Conservation (phyloP, 1,140 invertebrate species). For the Panagrolaimus sp. region DNA sequence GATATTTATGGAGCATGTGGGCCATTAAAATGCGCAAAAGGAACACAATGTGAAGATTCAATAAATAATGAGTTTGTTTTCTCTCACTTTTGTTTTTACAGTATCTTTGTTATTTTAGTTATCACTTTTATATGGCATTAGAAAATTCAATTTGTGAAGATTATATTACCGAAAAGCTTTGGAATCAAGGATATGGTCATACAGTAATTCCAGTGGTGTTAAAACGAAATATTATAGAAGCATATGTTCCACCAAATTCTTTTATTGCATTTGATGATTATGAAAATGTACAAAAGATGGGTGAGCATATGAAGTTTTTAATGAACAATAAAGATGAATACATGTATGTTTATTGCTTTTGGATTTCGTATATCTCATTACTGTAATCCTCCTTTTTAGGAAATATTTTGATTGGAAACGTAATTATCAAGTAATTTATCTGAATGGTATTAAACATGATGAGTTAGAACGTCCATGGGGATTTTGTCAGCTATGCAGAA, state of each 20-base stretch:
- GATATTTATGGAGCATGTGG: constrained; percentile 12
- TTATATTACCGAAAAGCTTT: constrained; percentile 59
- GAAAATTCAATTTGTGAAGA: constrained; percentile 65
- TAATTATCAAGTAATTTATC: constrained; percentile 43
- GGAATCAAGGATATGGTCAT: constrained; percentile 46
- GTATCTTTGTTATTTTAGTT: background rate
- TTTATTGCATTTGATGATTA: constrained; percentile 56
- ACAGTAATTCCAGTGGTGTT: constrained; percentile 49
- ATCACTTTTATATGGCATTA: constrained; percentile 72
- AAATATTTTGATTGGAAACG: constrained; percentile 50
- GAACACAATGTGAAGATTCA: background rate
- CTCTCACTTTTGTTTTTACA: too few species aligned
- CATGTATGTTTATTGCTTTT: constrained; percentile 25
- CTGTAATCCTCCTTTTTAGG: constrained; percentile 26
- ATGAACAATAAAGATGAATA: constrained; percentile 47
- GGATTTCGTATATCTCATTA: background rate
- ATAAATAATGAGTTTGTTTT: background rate
- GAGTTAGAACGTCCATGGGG: constrained; percentile 48
- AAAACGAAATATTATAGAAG: constrained; percentile 44
- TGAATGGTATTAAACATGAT: constrained; percentile 46
- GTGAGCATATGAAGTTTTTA: constrained; percentile 36
- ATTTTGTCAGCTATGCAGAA: constrained; percentile 51
- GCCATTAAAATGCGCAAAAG: background rate
- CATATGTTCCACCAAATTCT: constrained; percentile 47
- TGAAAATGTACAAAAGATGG: constrained; percentile 33